Base-by-base conservation (phyloP, 2,797 vertebrate genomes). In the Sebastiscus albofasciatus region DNA sequence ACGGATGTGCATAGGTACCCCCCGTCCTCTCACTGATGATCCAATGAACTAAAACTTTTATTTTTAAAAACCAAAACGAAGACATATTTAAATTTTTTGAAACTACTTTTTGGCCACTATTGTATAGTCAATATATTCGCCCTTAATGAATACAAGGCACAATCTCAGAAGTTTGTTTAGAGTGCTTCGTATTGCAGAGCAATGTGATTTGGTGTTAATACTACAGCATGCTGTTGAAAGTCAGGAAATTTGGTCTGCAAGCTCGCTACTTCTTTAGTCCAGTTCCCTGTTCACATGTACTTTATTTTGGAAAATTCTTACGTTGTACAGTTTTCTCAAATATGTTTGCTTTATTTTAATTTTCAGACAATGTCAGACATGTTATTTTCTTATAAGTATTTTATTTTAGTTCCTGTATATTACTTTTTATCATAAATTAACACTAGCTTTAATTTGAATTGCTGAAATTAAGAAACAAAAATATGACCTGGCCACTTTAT, bases 391-490 rank as follows among this genome's bases (percentile, higher is more conserved):
- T 94, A 91, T 92, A 92, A 90, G 77, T 95, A 90, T 95, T 93
- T 97, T 96, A 96, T 96, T 96, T 96, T 93, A 89, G 91, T 96
- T 96, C 94, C 90, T 97, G 96, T 98, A 97, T 94, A 96, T 97
- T 96, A 96, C 94, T 96, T 95, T 89, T 92, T 84, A 97, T 96
- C 96, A 95, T 96, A 94, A 97, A 94, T 97, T 97, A 97, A 98
- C 97, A 97, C 94, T 96, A 97, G 96, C 95, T 97, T 98, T 97
- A 96, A 97, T 96, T 96, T 96, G 95, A 94, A 93, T 93, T 94
- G 92, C 94, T 93, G 75, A 96, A 96, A 93, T 92, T 91, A 81
- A 94, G 85, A 94, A 90, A 89, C 80, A 73, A 82, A 82, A 86
- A 89, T 90, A 92, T 90, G 91, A 95, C 94, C 95, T 93, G 94